Evolutionary conservation across 2,888 invertebrate species (phyloP).

Genomic region (Heliconius sara): DNA sequence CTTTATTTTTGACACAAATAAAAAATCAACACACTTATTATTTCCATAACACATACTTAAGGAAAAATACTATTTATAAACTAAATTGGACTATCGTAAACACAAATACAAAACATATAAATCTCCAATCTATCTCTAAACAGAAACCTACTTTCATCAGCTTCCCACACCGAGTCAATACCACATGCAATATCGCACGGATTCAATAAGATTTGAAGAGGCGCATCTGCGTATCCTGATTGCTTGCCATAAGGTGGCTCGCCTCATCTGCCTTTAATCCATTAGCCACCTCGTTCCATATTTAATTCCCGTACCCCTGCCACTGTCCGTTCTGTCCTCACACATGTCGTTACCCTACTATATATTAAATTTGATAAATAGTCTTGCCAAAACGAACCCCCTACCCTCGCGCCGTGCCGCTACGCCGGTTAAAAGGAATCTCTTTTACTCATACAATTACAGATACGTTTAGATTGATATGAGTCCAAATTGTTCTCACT

Average conservation of each 20-base stretch:
- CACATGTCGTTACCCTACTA: conserved; percentile 79
- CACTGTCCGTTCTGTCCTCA: conserved; percentile 70
- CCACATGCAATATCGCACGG: conserved; percentile 25
- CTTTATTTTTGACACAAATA: background rate
- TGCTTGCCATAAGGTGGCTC: conserved; percentile 73
- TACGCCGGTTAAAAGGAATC: conserved; percentile 51
- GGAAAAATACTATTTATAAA: background rate
- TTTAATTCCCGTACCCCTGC: conserved; percentile 73
- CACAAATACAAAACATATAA: background rate
- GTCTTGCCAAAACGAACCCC: conserved; percentile 82
- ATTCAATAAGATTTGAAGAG: conserved; percentile 49
- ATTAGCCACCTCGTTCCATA: conserved; percentile 78
- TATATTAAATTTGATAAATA: conserved; percentile 83
- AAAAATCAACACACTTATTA: background rate
- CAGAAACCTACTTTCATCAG: background rate
- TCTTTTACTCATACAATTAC: conserved; percentile 26
- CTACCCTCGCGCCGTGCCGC: conserved; percentile 71
- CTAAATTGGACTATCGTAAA: background rate
- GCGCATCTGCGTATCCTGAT: conserved; percentile 72
- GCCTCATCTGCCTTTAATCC: conserved; percentile 76
- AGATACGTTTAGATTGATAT: conserved; percentile 49
- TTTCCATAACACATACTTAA: background rate
- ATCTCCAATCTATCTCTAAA: background rate
- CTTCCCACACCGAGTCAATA: conserved; percentile 12
- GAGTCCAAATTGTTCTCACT: conserved; percentile 70